Conservation (phyloP, 30 jellyfish, hydroid and myxozoan genomes). For the Pseudorhiza aurosa region DNA sequence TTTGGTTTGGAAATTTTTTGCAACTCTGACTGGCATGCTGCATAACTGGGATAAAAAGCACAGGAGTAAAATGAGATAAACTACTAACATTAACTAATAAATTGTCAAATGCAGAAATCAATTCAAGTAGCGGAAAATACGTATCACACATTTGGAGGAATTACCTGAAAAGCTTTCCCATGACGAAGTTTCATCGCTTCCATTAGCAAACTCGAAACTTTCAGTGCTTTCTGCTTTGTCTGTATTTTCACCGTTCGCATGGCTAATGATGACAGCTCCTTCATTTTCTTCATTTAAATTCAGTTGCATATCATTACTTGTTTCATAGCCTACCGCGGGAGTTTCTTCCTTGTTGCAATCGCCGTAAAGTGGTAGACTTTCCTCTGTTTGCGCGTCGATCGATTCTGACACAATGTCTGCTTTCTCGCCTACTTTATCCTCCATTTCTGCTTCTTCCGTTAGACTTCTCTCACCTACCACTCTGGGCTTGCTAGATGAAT, state of each 20-base stretch:
- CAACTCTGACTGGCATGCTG: too few species aligned
- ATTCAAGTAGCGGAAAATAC: too few species aligned
- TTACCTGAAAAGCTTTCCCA: constrained; percentile 70
- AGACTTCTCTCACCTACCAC: not conserved
- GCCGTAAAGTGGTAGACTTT: not conserved
- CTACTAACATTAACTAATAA: too few species aligned
- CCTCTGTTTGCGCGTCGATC: not conserved
- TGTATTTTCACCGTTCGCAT: constrained; percentile 11
- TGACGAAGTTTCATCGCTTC: constrained; percentile 63
- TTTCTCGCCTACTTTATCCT: not conserved
- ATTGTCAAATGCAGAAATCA: too few species aligned
- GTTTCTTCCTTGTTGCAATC: constrained; percentile 1
- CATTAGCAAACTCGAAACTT: constrained; percentile 65
- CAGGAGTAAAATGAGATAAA: too few species aligned
- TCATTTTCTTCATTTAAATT: constrained; percentile 8
- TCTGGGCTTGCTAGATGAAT: not conserved
- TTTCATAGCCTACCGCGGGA: not conserved
- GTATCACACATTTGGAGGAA: not conserved
- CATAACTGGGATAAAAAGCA: too few species aligned
- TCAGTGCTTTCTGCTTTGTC: constrained; percentile 58
- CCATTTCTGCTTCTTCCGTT: not conserved
- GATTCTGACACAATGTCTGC: not conserved
- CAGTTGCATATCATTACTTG: not conserved
- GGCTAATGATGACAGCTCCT: constrained; percentile 13
- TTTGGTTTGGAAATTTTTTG: too few species aligned